Evolutionary conservation across 2,888 invertebrate genomes (phyloP), one percentile per base, ranked within the genome.

Genomic region (Congeria kusceri): DNA sequence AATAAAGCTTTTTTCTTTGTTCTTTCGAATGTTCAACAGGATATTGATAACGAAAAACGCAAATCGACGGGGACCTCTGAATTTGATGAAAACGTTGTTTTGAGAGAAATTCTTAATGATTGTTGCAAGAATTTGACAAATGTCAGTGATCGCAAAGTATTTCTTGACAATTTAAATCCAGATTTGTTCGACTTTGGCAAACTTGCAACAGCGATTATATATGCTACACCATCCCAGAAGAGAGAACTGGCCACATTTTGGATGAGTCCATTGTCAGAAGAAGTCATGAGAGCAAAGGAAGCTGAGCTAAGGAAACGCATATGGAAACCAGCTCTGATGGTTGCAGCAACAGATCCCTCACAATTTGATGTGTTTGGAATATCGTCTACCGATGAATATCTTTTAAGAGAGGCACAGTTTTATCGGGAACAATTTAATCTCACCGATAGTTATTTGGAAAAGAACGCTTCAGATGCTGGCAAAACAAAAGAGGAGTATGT

Each of bases 1-100:
- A 46, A 49, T 0, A 78, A 74, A 29, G 27, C n/a, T 13, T 78
- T 74, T 56, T 69, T 58, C 62, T 78, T 69, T 47, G 47, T 78
- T 7, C 59, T 69, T 3, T 65, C 78, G 5, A 63, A 74, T 23
- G 44, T 74, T 23, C 69, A 65, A 18, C 3, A 32, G 15, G 75
- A 66, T 20, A 27, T 74, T 53, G 15, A 25, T 0, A 69, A 69
- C 25, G 65, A n/a, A 44, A 44, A 18, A 44, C 9, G 18, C 11
- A 18, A 13, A 9, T 44, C 9, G 11, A 28, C 18, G 25, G 9
- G n/a, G 20, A 18, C 9, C 2, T 44, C 46, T 4, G n/a, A 27
- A 9, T 25, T 53, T 32, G 23, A 44, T n/a, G 27, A 67, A 67
- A 39, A 57, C 23, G 20, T 23, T 13, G n/a, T 57, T 5, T 25